Evolutionary conservation across 2,888 invertebrate genomes (phyloP).

Genomic region (Augiades crinisus): DNA sequence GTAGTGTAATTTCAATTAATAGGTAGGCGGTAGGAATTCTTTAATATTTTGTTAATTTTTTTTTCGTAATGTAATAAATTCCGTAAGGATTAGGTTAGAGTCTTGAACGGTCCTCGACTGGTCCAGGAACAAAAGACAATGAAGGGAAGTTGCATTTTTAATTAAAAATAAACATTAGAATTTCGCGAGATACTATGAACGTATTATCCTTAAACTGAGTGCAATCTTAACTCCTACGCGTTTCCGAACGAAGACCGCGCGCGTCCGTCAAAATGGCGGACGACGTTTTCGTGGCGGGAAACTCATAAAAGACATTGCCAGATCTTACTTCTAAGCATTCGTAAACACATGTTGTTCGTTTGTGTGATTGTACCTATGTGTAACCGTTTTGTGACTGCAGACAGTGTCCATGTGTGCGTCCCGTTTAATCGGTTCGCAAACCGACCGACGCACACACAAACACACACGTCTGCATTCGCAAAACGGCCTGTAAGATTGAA

Average conservation of each 20-base stretch:
- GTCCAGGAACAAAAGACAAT: conserved; percentile 77
- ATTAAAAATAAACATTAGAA: conserved; percentile 49
- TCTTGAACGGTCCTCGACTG: conserved; percentile 65
- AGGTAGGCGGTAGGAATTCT: conserved; percentile 76
- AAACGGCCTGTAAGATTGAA: conserved; percentile 38
- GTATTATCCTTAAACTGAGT: conserved; percentile 31
- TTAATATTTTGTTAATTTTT: conserved; percentile 79
- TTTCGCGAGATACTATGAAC: conserved; percentile 42
- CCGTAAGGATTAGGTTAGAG: conserved; percentile 69
- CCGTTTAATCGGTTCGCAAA: conserved; percentile 1
- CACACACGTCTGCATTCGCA: conserved; percentile 37
- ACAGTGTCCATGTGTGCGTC: conserved; percentile 21
- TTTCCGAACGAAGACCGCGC: conserved; percentile 31
- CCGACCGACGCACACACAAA: not conserved
- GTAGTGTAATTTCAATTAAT: conserved; percentile 76
- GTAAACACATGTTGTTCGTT: conserved; percentile 63
- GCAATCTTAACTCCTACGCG: conserved; percentile 36
- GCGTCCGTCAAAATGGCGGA: conserved; percentile 25
- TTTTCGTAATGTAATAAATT: conserved; percentile 71
- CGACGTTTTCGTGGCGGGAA: conserved; percentile 38
- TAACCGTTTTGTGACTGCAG: conserved; percentile 42
- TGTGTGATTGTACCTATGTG: conserved; percentile 59
- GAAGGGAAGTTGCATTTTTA: conserved; percentile 74
- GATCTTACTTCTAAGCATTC: conserved; percentile 63
- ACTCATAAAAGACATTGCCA: conserved; percentile 65